phyloP scores from a whole-genome alignment of 2,888 invertebrate genomes.

The Clostera curtula region DNA sequence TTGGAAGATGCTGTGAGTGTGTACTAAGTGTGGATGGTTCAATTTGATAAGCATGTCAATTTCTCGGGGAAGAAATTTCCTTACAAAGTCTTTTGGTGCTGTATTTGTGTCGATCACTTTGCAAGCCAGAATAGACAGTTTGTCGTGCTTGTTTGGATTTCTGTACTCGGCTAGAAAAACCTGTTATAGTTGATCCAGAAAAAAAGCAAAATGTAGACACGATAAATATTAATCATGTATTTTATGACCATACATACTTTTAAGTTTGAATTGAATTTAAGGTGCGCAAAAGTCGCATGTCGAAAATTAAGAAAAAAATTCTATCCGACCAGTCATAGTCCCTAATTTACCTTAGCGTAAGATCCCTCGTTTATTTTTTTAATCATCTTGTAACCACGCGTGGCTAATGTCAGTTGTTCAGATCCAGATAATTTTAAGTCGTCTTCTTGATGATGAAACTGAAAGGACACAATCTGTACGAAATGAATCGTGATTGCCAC shows the following conservation, averaged over 20 bases:
- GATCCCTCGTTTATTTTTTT: conserved; percentile 84
- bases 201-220: too few species aligned
- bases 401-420: conserved; percentile 76
- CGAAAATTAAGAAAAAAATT: too few species aligned
- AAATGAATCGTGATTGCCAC: neutral
- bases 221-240: too few species aligned
- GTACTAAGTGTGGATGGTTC: conserved; percentile 86
- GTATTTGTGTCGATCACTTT: conserved; percentile 83
- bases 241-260: too few species aligned
- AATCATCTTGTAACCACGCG: conserved; percentile 78
- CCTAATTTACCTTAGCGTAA: conserved; percentile 78
- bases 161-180: conserved; percentile 63
- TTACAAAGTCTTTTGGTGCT: conserved; percentile 85
- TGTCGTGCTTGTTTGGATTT: conserved; percentile 56
- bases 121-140: conserved; percentile 75
- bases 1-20: conserved; percentile 85
- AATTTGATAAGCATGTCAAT: conserved; percentile 84
- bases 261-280: too few species aligned
- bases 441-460: conserved; percentile 39
- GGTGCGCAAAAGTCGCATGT: too few species aligned
- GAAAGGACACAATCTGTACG: conserved; percentile 8
- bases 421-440: conserved; percentile 71
- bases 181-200: conserved; percentile 35
- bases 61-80: conserved; percentile 88
- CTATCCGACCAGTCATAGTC: too few species aligned